Evolutionary conservation across 2,888 invertebrate species (phyloP).

Genomic region (Omphaloscelis lunosa): DNA sequence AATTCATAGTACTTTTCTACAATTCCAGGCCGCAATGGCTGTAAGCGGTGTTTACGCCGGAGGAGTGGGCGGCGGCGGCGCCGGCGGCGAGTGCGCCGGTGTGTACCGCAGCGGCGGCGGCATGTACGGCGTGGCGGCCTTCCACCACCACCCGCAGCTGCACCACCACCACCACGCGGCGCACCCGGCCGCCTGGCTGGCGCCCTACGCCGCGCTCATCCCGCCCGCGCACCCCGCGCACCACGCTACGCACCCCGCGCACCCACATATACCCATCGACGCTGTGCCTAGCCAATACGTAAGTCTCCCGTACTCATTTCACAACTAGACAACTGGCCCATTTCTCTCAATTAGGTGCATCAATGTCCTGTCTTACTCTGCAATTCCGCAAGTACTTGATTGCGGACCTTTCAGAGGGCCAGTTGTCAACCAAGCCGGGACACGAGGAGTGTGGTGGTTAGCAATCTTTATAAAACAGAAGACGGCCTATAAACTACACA

Average conservation of each 20-base stretch:
- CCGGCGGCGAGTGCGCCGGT: conserved; percentile 84
- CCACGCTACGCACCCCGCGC: conserved; percentile 84
- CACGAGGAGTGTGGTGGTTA: conserved; percentile 61
- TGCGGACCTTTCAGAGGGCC: conserved; percentile 38
- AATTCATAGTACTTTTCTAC: neutral
- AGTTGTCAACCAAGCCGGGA: conserved; percentile 43
- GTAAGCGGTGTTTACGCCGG: conserved; percentile 87
- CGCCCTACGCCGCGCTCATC: conserved; percentile 86
- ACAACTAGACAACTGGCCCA: conserved; percentile 47
- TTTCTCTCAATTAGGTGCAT: conserved; percentile 27
- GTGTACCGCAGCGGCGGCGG: conserved; percentile 86
- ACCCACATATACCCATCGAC: conserved; percentile 87
- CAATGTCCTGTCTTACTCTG: conserved; percentile 19
- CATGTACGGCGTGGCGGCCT: conserved; percentile 87
- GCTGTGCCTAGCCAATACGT: conserved; percentile 90
- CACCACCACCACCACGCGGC: conserved; percentile 86
- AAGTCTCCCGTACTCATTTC: conserved; percentile 70
- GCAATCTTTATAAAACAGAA: conserved; percentile 35
- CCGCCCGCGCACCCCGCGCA: conserved; percentile 84
- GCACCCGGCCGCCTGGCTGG: conserved; percentile 86
- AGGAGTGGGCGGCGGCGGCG: conserved; percentile 81
- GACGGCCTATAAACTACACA: conserved; percentile 55
- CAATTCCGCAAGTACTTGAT: conserved; percentile 23
- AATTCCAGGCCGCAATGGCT: conserved; percentile 84
- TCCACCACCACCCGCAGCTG: conserved; percentile 86